Conservation (phyloP, 1,140 invertebrate genomes). For the Drosophila pseudoobscura region DNA sequence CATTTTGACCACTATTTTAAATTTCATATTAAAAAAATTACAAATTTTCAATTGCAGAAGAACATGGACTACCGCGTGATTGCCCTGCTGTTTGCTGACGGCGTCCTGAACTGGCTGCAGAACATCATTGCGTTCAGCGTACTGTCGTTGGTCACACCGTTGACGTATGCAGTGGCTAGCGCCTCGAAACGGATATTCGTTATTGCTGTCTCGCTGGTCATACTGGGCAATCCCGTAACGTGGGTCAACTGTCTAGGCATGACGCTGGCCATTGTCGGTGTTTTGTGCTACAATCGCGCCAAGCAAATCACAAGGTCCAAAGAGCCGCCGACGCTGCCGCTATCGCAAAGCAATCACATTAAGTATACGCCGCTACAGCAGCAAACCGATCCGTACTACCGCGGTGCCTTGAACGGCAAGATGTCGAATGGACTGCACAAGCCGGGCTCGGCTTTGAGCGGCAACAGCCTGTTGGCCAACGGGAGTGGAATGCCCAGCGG, state of each 20-base stretch:
- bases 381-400: slow-evolving; percentile 62
- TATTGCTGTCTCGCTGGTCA: slow-evolving; percentile 93
- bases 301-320: slow-evolving; percentile 66
- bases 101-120: slow-evolving; percentile 95
- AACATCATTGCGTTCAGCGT: slow-evolving; percentile 98
- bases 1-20: not conserved
- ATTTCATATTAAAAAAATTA: too few relatives aligned
- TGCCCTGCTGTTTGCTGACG: slow-evolving; percentile 91
- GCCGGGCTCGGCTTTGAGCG: slow-evolving; percentile 2
- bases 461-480: slow-evolving; percentile 72
- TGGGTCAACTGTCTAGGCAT: slow-evolving; percentile 94
- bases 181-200: slow-evolving; percentile 98
- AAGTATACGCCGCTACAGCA: slow-evolving; percentile 70
- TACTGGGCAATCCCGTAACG: slow-evolving; percentile 96
- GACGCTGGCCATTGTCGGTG: slow-evolving; percentile 94
- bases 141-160: slow-evolving; percentile 93
- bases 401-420: slow-evolving; percentile 57
- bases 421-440: slow-evolving; percentile 62
- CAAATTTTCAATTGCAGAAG: slow-evolving; percentile 63
- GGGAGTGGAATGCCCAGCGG: slow-evolving; percentile 72
- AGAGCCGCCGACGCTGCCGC: slow-evolving; percentile 52
- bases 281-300: slow-evolving; percentile 93
- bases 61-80: slow-evolving; percentile 85
- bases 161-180: slow-evolving; percentile 97
- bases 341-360: slow-evolving; percentile 54